Conservation (phyloP, 2,888 invertebrate species). For the Zaprionus bogoriensis region DNA sequence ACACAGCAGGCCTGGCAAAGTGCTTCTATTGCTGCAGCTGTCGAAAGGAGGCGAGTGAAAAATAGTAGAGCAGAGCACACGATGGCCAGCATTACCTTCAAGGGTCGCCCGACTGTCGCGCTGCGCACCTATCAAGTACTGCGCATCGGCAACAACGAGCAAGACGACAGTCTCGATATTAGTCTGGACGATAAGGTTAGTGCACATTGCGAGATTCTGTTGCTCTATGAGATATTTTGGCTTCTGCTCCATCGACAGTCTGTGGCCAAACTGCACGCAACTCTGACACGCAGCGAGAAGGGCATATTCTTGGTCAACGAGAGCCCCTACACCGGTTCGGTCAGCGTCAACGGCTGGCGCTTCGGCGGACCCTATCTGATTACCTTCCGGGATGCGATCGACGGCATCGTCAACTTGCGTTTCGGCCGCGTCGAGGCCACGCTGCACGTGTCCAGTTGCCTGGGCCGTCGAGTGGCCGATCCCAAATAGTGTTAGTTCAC, state of each 20-base stretch:
- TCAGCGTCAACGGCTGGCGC: conserved; percentile 32
- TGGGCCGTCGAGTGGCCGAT: too few relatives aligned
- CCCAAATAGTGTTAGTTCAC: too few relatives aligned
- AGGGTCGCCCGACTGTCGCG: conserved; percentile 32
- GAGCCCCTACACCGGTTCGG: conserved; percentile 26
- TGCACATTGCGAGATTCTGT: too few relatives aligned
- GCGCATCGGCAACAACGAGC: conserved; percentile 35
- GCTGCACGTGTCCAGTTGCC: conserved; percentile 38
- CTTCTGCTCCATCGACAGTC: conserved; percentile 2
- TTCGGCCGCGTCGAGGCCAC: conserved; percentile 35
- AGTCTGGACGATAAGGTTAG: conserved; percentile 39
- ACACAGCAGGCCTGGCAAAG: too few relatives aligned
- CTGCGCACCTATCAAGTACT: conserved; percentile 42
- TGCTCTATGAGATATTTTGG: background rate
- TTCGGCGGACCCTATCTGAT: conserved; percentile 37
- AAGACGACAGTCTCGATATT: conserved; percentile 30
- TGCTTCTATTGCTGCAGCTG: too few relatives aligned
- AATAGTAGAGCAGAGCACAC: background rate
- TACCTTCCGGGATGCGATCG: conserved; percentile 31
- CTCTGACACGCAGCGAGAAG: conserved; percentile 36
- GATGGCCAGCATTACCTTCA: conserved; percentile 44
- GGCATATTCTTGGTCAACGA: conserved; percentile 42
- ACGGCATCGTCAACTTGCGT: conserved; percentile 27
- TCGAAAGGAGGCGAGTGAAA: background rate
- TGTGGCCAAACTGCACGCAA: conserved; percentile 35